Evolutionary conservation across 2,888 invertebrate genomes (phyloP), one percentile per base, ranked within the genome.

Genomic region (Hesperia comma): DNA sequence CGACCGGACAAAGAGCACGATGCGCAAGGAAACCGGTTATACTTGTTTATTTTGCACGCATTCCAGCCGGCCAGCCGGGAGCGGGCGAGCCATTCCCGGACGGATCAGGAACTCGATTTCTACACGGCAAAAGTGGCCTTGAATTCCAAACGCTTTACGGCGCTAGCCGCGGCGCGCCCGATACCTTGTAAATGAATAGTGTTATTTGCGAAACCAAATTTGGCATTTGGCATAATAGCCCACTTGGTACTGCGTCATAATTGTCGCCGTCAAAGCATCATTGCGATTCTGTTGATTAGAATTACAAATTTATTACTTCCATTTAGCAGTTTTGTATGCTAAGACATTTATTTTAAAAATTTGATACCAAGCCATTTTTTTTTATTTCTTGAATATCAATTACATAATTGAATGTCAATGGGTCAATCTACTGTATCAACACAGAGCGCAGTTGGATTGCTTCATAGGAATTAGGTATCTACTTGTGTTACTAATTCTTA

Each of bases 21-120:
- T 84, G 85, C 81, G 85, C 87, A 82, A 80, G 83, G 74, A 77
- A 88, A 91, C 92, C 85, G 84, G 92, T 91, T 80, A 77, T 71
- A 84, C 90, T 87, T 84, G 92, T 92, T 92, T 92, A 91, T 92
- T 92, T 92, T 91, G 91, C 92, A 91, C 87, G 85, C 90, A 92
- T 92, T 92, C 92, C 90, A 81, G 85, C 73, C 83, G 84, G 81
- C 81, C 77, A 74, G 80, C 79, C 84, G 83, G 86, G 88, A 88
- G 83, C 81, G 85, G 84, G 85, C 84, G 86, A 84, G 85, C 82
- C 85, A 84, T 86, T 87, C 89, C 88, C 72, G 75, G 70, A 71
- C 81, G 80, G 81, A 79, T 82, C 77, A 77, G 87, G 88, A 87
- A 85, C 85, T 83, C 80, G 84, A 82, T 84, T 85, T 82, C 77